Conservation (phyloP, 2,797 vertebrate species). For the Neomorphus geoffroyi region DNA sequence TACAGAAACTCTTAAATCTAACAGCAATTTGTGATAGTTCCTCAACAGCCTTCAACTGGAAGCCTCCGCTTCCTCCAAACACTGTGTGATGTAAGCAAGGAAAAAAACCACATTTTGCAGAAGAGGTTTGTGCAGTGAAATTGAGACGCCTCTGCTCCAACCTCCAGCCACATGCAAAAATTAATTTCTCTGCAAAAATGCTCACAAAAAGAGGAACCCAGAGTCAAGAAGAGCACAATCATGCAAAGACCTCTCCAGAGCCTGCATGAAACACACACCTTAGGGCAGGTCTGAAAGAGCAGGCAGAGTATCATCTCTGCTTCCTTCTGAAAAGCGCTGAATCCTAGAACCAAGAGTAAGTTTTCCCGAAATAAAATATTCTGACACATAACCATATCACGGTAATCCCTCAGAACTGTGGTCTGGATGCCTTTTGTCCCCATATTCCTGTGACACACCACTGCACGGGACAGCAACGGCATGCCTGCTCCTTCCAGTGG, state of each 20-base stretch:
- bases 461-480: background rate
- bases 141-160: background rate
- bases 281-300: background rate
- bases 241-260: background rate
- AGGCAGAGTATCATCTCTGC: background rate
- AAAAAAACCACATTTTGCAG: background rate
- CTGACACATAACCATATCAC: background rate
- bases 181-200: background rate
- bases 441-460: background rate
- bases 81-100: background rate
- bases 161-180: background rate
- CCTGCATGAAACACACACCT: accelerated
- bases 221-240: background rate
- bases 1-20: background rate
- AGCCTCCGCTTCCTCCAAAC: background rate
- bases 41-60: background rate
- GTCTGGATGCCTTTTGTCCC: background rate
- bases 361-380: background rate
- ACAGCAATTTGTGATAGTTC: background rate
- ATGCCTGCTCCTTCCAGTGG: background rate
- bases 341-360: background rate
- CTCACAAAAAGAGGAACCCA: background rate
- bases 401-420: background rate
- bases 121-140: slow-evolving; percentile 3
- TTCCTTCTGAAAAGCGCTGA: background rate